Conservation (phyloP, 1,140 invertebrate genomes). For the Pseudomyrmex cubaensis region DNA sequence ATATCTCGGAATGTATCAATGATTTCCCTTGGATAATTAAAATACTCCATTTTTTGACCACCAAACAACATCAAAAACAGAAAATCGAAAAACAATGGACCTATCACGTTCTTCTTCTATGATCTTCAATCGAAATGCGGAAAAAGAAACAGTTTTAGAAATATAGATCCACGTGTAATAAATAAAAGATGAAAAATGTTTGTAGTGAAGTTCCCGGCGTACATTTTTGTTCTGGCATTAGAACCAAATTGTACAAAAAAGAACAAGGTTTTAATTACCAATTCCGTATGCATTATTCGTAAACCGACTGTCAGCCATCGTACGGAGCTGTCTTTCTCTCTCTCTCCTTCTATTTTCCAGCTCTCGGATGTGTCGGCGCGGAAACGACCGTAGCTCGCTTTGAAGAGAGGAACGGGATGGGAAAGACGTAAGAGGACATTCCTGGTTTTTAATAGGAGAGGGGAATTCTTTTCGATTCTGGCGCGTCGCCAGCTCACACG, state of each 20-base stretch:
- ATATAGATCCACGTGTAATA: too few species aligned
- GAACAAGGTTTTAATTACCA: not conserved
- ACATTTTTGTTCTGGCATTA: not conserved
- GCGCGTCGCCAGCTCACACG: constrained; percentile 69
- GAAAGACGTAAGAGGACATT: constrained; percentile 73
- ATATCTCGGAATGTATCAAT: too few species aligned
- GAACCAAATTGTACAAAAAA: not conserved
- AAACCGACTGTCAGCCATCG: not conserved
- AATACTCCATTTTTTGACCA: not conserved
- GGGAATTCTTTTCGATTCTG: constrained; percentile 75
- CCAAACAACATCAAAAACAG: constrained; percentile 7
- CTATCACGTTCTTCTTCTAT: too few species aligned
- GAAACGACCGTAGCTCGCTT: constrained; percentile 39
- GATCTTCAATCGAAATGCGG: too few species aligned
- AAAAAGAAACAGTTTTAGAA: too few species aligned
- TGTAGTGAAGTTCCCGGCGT: too few species aligned
- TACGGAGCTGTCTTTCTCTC: not conserved
- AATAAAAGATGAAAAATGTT: too few species aligned
- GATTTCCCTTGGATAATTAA: too few species aligned
- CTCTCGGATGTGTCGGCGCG: constrained; percentile 15
- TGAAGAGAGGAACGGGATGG: constrained; percentile 22
- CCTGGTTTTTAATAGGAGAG: constrained; percentile 74
- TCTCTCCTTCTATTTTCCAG: constrained; percentile 33
- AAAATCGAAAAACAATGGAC: too few species aligned
- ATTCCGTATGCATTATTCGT: not conserved